Evolutionary conservation across 2,797 vertebrate species (phyloP), one percentile per base, ranked within the genome.

Genomic region (Intellagama lesueurii): DNA sequence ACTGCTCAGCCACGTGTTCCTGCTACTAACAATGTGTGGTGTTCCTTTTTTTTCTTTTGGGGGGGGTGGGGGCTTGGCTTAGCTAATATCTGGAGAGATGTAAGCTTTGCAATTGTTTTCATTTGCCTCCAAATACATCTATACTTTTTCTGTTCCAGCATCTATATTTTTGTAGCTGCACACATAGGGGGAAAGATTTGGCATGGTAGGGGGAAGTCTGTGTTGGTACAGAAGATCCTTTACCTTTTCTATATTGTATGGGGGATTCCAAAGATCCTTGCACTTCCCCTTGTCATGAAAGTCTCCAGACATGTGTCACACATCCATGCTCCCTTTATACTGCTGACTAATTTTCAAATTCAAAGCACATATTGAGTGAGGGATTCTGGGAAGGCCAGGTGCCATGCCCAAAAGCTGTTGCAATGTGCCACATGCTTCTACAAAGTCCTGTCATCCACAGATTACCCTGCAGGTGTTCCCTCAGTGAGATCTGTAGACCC

Each of bases 21-120:
- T 91, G 88, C 84, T 90, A 94, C 96, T 97, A 97, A 98, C 94
- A 88, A 66, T 40, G 91, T 93, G 91, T 88, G 90, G 91, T 84
- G 91, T 92, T 95, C 90, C 93, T 93, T 79, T 49, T 52, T 35
- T n/a, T 30, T 28, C 5, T 52, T 85, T 9, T 5, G 52, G 52
- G 14, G 52, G 12, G 0, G 52, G 14, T 2, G 12, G 0, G 52
- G 52, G 52, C 6, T 56, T 56, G 52, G 52, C 95, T 94, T 95
- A 87, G 88, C 93, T 94, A 91, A 92, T 92, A 70, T 22, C 47
- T 91, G 91, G 89, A 94, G 91, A 94, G 93, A 92, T 64, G 87
- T 64, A 86, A 0, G 81, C 93, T 92, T 90, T 90, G 69, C 90
- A 89, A 94, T 32, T 4, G 0, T 17, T 91, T 91, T 91, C 72